A percentile compares a stretch with the other conserved stretches of the same genome.
Evolutionary conservation across 2,113 vertebrate species (phyloP).

Genomic region (Cyanistes caeruleus): DNA sequence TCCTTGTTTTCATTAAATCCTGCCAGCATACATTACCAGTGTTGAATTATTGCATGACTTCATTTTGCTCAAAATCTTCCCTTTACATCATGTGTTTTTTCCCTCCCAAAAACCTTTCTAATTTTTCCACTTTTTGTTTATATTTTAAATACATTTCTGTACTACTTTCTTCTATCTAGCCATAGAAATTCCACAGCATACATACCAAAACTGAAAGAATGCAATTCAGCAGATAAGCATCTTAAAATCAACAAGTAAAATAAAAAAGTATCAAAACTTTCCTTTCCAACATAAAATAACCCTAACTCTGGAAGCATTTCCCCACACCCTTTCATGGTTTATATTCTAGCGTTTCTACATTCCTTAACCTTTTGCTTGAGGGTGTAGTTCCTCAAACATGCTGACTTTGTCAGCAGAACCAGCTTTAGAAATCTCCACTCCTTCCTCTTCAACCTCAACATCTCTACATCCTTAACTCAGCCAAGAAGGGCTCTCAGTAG

Average conservation of each 20-base stretch:
- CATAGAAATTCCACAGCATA: not conserved
- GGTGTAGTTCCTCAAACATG: not conserved
- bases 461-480: not conserved
- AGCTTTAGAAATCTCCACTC: not conserved
- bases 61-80: not conserved
- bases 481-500: not conserved
- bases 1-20: not conserved
- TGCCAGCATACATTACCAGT: not conserved
- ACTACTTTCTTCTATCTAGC: not conserved
- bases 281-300: not conserved
- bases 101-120: not conserved
- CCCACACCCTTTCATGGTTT: not conserved
- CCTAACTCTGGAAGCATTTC: not conserved
- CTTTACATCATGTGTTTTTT: not conserved
- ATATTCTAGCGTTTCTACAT: conserved; percentile 3
- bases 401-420: not conserved
- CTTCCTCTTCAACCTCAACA: not conserved
- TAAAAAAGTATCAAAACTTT: not conserved
- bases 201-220: not conserved
- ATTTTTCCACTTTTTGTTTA: not conserved
- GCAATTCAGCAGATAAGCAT: not conserved
- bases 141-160: not conserved
- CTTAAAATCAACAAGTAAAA: not conserved
- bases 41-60: not conserved
- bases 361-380: conserved; percentile 30